Evolutionary conservation across 1,140 invertebrate species (phyloP).

Genomic region (Charaxes varanes): DNA sequence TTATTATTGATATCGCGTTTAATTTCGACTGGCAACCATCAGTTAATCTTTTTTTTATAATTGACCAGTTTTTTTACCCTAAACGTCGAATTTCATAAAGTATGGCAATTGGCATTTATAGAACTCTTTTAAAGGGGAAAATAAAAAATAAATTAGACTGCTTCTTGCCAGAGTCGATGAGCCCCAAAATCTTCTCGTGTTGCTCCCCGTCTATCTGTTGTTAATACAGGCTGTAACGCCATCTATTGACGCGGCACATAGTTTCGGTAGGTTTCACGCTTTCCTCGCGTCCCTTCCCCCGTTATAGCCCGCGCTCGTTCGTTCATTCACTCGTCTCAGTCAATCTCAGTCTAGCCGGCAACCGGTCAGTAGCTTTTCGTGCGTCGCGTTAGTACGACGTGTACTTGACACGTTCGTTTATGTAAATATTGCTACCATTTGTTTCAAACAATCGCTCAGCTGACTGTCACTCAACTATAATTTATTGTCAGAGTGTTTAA

Average conservation of each 20-base stretch:
- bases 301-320: slow-evolving; percentile 28
- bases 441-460: slow-evolving; percentile 66
- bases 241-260: slow-evolving; percentile 35
- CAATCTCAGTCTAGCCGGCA: slow-evolving; percentile 13
- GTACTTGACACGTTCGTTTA: slow-evolving; percentile 10
- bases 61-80: too few relatives aligned
- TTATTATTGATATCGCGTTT: too few relatives aligned
- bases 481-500: slow-evolving; percentile 7
- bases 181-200: too few relatives aligned
- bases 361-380: slow-evolving; percentile 46
- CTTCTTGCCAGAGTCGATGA: too few relatives aligned
- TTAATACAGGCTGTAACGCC: slow-evolving; percentile 36
- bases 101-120: too few relatives aligned
- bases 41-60: too few relatives aligned
- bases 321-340: slow-evolving; percentile 47
- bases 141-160: too few relatives aligned
- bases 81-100: too few relatives aligned
- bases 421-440: slow-evolving; percentile 49
- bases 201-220: too few relatives aligned
- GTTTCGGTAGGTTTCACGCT: background rate
- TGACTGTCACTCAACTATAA: slow-evolving; percentile 47
- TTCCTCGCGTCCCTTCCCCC: slow-evolving; percentile 23
- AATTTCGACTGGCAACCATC: too few relatives aligned
- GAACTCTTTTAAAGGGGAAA: too few relatives aligned
- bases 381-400: slow-evolving; percentile 24